Evolutionary conservation across 2,797 vertebrate genomes (phyloP).

Genomic region (Acipenser ruthenus): DNA sequence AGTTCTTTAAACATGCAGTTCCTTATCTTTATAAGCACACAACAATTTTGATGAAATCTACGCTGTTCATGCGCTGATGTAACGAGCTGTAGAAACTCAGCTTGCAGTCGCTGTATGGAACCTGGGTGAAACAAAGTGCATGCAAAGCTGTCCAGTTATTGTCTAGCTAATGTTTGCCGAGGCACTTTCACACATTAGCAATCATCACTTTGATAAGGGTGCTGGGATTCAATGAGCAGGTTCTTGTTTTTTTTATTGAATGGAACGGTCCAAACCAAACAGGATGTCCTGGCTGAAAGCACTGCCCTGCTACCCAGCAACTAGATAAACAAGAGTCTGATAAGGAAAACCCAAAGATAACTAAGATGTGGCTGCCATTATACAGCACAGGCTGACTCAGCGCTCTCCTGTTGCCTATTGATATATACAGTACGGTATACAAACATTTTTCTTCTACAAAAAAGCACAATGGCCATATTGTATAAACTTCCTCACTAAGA

Average conservation of each 20-base stretch:
- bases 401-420: too few relatives aligned
- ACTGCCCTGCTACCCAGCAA: neutral
- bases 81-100: conserved; percentile 48
- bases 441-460: too few relatives aligned
- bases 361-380: neutral
- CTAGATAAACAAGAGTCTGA: neutral
- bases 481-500: too few relatives aligned
- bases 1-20: conserved; percentile 33
- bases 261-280: conserved; percentile 24
- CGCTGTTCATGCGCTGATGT: conserved; percentile 32
- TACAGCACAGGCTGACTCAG: too few relatives aligned
- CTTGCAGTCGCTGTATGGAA: conserved; percentile 48
- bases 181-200: conserved; percentile 38
- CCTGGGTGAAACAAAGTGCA: conserved; percentile 30
- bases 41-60: conserved; percentile 53
- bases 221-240: conserved; percentile 14
- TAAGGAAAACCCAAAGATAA: neutral
- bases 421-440: too few relatives aligned
- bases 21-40: conserved; percentile 60
- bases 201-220: conserved; percentile 37
- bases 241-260: conserved; percentile 8
- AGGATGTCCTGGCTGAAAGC: conserved; percentile 20
- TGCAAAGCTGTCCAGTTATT: conserved; percentile 64
- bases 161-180: conserved; percentile 43
- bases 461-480: too few relatives aligned